Conservation (phyloP, 2,888 invertebrate species). For the Oxystoma pomonae region DNA sequence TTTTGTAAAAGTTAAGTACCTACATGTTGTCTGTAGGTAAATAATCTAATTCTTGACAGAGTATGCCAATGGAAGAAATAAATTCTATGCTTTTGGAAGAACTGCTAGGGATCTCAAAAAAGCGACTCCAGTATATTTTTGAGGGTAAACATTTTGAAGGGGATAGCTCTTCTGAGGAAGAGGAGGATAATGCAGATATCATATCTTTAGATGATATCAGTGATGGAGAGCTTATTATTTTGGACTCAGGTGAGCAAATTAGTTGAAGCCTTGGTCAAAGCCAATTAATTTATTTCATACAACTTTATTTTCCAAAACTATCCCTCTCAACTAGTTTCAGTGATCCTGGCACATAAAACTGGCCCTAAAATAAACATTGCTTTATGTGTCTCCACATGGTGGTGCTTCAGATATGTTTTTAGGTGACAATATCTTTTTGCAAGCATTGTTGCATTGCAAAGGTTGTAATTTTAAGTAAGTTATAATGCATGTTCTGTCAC, state of each 20-base stretch:
- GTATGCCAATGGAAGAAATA: slow-evolving; percentile 42
- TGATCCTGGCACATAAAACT: no score
- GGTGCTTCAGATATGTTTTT: no score
- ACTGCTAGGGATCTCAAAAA: slow-evolving; percentile 46
- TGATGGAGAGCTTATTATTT: slow-evolving; percentile 39
- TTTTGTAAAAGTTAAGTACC: no score
- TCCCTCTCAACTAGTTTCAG: neutral
- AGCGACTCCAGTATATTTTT: slow-evolving; percentile 44
- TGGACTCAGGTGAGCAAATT: slow-evolving; percentile 4
- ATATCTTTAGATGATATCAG: slow-evolving; percentile 46
- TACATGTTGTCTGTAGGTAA: no score
- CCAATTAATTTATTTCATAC: neutral
- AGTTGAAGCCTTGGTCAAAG: neutral
- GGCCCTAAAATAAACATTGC: neutral
- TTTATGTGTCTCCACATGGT: no score
- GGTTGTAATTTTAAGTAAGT: no score
- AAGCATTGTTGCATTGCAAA: no score
- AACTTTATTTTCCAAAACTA: slow-evolving; percentile 4
- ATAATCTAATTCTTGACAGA: slow-evolving; percentile 32
- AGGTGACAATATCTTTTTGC: no score
- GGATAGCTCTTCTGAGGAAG: slow-evolving; percentile 43
- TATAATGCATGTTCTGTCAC: no score
- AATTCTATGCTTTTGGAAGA: slow-evolving; percentile 48
- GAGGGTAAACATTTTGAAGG: slow-evolving; percentile 43
- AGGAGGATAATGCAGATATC: slow-evolving; percentile 40